Percentiles rank a stretch among this genome's conserved stretches.
These are phyloP conservation scores for Chrysocyon brachyurus DNA, from an alignment of 2,797 vertebrate genomes.

Conservation along the genomic window DNA sequence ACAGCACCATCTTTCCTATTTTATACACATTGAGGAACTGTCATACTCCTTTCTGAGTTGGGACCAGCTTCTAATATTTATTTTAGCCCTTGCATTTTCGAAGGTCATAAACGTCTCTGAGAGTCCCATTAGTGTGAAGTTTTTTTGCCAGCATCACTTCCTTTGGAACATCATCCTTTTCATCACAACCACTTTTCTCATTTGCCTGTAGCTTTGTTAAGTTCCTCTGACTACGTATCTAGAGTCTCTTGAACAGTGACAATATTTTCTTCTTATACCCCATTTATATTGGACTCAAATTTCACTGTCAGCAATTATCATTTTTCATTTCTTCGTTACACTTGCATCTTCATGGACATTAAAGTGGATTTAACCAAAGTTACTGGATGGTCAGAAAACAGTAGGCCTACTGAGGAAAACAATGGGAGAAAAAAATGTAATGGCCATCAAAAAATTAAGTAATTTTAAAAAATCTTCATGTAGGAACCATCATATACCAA, in stretches of 20 bases:
- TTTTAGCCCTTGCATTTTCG: neutral
- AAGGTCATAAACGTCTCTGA: neutral
- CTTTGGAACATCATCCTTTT: neutral
- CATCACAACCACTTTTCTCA: neutral
- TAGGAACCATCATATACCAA: neutral
- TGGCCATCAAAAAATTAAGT: neutral
- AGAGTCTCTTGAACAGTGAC: neutral
- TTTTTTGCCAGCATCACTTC: neutral
- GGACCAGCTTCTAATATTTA: slow-evolving; percentile 14
- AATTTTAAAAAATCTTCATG: neutral
- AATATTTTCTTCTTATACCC: neutral
- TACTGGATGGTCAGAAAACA: neutral
- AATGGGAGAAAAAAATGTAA: neutral
- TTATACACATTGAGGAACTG: neutral
- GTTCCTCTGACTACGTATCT: neutral
- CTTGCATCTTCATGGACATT: slow-evolving; percentile 8
- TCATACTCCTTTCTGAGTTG: neutral
- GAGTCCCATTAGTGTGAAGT: neutral
- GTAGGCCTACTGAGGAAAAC: neutral
- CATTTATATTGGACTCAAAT: neutral
- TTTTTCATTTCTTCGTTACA: neutral
- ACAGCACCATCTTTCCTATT: neutral
- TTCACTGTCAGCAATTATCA: neutral
- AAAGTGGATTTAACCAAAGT: neutral
- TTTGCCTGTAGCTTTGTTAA: neutral